A percentile compares a stretch with the other conserved stretches of the same genome.
These are phyloP conservation scores for Drosophila siamana DNA, from an alignment of 2,888 invertebrate species.

Conservation along the genomic window DNA sequence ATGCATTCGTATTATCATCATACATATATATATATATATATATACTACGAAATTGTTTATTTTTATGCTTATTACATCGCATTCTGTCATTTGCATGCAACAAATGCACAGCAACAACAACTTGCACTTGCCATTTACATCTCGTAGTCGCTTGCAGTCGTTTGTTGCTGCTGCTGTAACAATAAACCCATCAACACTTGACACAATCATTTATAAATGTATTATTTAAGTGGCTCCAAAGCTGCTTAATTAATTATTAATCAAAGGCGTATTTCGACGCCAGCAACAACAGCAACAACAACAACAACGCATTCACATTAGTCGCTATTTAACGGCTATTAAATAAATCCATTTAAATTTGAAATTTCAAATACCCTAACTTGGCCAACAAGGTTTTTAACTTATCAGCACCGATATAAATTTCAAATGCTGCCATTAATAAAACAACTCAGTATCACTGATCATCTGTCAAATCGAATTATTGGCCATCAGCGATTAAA, in stretches of 20 bases:
- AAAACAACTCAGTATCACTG: constrained; percentile 6
- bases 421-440: constrained; percentile 16
- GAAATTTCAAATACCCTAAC: constrained; percentile 35
- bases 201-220: constrained; percentile 78
- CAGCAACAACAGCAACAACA: constrained; percentile 6
- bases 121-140: constrained; percentile 50
- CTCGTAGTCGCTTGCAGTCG: constrained; percentile 10
- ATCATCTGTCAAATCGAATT: constrained; percentile 4
- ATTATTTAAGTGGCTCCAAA: constrained; percentile 63
- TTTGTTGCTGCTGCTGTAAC: constrained; percentile 38
- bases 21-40: constrained; percentile 6
- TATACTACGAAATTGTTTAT: constrained; percentile 68
- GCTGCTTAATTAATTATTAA: constrained; percentile 75
- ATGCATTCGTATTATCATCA: constrained; percentile 18
- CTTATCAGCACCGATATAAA: constrained; percentile 2
- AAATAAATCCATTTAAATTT: constrained; percentile 43
- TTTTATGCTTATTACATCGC: constrained; percentile 76
- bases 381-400: constrained; percentile 10
- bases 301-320: constrained; percentile 35
- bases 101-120: constrained; percentile 34
- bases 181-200: constrained; percentile 79
- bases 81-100: constrained; percentile 72
- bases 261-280: constrained; percentile 69
- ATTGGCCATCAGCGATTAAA: constrained; percentile 3
- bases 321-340: constrained; percentile 50